Conservation (phyloP, 2,797 vertebrate genomes). For the Helicolenus hilgendorfi region DNA sequence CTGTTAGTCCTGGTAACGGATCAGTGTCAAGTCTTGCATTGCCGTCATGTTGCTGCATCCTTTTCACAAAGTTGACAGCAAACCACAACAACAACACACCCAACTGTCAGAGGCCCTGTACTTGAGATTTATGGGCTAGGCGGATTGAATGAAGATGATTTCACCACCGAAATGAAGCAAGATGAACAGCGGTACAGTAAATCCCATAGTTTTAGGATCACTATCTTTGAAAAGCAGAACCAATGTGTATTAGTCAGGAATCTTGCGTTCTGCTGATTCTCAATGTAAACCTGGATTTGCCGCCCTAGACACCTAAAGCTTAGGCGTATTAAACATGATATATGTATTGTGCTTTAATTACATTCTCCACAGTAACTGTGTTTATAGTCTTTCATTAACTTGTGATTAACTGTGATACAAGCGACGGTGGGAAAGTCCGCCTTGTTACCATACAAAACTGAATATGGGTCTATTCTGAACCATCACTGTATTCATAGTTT, state of each 20-base stretch:
- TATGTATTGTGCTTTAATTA: neutral
- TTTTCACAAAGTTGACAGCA: neutral
- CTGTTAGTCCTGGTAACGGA: conserved; percentile 5
- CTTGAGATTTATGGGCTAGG: neutral
- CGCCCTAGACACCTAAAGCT: neutral
- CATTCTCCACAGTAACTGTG: neutral
- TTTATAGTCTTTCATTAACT: neutral
- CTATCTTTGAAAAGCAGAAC: neutral
- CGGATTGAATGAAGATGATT: neutral
- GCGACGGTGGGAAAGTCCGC: neutral
- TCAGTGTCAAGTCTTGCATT: neutral
- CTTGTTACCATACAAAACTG: neutral
- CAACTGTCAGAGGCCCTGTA: neutral
- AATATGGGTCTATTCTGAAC: neutral
- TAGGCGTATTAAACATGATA: neutral
- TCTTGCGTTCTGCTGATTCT: neutral
- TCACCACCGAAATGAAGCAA: neutral
- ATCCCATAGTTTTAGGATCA: neutral
- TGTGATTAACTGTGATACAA: neutral
- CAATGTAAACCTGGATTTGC: neutral
- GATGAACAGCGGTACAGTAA: neutral
- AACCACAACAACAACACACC: neutral
- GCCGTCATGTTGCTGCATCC: neutral
- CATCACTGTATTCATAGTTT: neutral
- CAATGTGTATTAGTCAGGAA: neutral